phyloP scores from a whole-genome alignment of 2,797 vertebrate genomes.

The Acanthurus lineatus region DNA sequence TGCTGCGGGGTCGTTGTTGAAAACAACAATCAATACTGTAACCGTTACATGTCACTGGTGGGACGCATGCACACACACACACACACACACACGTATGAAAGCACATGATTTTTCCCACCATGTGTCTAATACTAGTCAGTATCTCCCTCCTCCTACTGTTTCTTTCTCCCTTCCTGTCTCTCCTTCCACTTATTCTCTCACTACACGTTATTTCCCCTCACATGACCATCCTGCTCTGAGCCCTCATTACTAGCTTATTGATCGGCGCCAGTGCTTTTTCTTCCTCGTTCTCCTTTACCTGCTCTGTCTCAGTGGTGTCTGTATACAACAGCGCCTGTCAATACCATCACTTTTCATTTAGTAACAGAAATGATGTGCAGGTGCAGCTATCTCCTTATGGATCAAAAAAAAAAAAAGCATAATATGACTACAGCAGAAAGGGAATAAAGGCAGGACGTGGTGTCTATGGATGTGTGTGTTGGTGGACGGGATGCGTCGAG shows the following conservation, averaged over 20 bases:
- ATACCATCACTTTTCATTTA: constrained; percentile 65
- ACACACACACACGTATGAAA: neutral
- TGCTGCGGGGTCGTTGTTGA: constrained; percentile 48
- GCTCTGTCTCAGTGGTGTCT: constrained; percentile 39
- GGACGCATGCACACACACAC: constrained; percentile 23
- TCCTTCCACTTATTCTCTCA: constrained; percentile 4
- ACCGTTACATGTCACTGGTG: constrained; percentile 34
- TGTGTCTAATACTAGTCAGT: constrained; percentile 11
- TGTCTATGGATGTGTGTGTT: neutral
- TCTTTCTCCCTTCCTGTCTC: neutral
- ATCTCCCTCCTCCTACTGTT: neutral
- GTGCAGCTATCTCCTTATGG: constrained; percentile 39
- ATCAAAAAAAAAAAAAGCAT: constrained; percentile 53
- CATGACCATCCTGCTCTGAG: constrained; percentile 48
- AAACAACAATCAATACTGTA: constrained; percentile 68
- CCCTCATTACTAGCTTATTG: constrained; percentile 66
- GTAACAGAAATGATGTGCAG: constrained; percentile 54
- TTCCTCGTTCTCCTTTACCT: constrained; percentile 14
- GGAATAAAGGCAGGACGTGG: neutral
- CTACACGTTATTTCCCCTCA: constrained; percentile 41
- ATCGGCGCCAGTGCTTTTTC: constrained; percentile 54
- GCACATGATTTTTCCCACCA: constrained; percentile 21
- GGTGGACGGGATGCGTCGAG: constrained; percentile 19
- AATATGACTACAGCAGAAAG: constrained; percentile 32
- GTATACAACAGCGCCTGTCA: constrained; percentile 17